Evolutionary conservation across 2,113 vertebrate genomes (phyloP).

Genomic region (Ptilorrhoa leucosticta): DNA sequence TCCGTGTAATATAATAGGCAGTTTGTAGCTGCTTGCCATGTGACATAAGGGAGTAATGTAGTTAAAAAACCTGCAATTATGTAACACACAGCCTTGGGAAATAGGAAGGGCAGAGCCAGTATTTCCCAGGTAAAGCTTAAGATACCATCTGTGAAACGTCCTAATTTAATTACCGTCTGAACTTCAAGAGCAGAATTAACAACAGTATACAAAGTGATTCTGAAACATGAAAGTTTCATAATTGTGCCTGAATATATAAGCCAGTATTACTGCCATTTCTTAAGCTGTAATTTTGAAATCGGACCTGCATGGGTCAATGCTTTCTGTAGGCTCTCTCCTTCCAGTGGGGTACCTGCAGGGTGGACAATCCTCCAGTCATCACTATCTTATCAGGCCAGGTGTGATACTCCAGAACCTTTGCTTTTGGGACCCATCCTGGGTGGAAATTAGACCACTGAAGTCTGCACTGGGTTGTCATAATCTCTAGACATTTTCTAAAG

Average conservation of each 20-base stretch:
- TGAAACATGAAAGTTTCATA: constrained; percentile 36
- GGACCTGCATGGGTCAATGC: background rate
- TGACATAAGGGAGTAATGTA: background rate
- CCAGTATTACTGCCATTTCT: background rate
- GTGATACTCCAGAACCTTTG: background rate
- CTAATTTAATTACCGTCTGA: constrained; percentile 10
- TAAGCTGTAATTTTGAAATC: background rate
- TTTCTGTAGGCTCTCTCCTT: background rate
- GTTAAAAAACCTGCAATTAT: constrained; percentile 7
- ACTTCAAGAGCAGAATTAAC: constrained; percentile 29
- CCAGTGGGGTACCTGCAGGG: background rate
- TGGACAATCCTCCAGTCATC: rapidly evolving
- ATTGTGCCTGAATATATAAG: background rate
- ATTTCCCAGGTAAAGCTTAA: constrained; percentile 21
- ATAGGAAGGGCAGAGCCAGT: constrained; percentile 30
- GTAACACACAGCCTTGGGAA: constrained; percentile 23
- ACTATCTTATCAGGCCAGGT: background rate
- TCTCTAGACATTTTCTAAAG: background rate
- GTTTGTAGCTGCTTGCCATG: background rate
- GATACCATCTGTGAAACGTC: background rate
- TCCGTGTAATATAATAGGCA: background rate
- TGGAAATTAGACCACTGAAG: background rate
- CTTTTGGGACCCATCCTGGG: background rate
- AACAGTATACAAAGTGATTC: constrained; percentile 10
- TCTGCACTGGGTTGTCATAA: background rate